Evolutionary conservation across 2,888 invertebrate genomes (phyloP), one percentile per base, ranked within the genome.

Genomic region (Noctuana brunneofusca): DNA sequence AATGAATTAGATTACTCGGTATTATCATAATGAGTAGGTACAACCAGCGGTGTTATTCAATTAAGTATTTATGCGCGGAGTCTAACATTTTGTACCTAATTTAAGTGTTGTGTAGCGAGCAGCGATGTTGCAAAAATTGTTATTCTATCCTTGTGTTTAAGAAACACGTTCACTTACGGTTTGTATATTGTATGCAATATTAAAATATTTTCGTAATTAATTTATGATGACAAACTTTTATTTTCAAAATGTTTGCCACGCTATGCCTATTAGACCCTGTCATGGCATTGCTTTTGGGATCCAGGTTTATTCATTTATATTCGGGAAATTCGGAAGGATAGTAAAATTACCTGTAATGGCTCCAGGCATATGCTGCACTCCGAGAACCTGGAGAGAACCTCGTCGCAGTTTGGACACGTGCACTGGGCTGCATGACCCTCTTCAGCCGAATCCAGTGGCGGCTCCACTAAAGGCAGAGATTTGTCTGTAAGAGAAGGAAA

Each of bases 281-380:
- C n/a, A n/a, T n/a, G n/a, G n/a, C n/a, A n/a, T n/a, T n/a, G n/a
- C n/a, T n/a, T n/a, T n/a, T n/a, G n/a, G n/a, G n/a, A n/a, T n/a
- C n/a, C n/a, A n/a, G n/a, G n/a, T n/a, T n/a, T n/a, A n/a, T n/a
- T n/a, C n/a, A n/a, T n/a, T n/a, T n/a, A n/a, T n/a, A n/a, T n/a
- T n/a, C n/a, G n/a, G n/a, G n/a, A n/a, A n/a, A n/a, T n/a, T n/a
- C n/a, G n/a, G n/a, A n/a, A n/a, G n/a, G 8, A 27, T 8, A 6
- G 1, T 46, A 46, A 12, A 2, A 2, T 5, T 52, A 92, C 92
- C 84, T 92, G 92, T 68, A 92, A 71, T 1, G 92, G 90, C 66
- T 92, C 90, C 74, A 91, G 79, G 70, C 92, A 92, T 70, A 92
- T 92, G 63, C 89, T 89, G 81, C 92, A 92, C 66, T 92, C 91